phyloP scores from a whole-genome alignment of 2,888 invertebrate species.

The Lithophane socia region DNA sequence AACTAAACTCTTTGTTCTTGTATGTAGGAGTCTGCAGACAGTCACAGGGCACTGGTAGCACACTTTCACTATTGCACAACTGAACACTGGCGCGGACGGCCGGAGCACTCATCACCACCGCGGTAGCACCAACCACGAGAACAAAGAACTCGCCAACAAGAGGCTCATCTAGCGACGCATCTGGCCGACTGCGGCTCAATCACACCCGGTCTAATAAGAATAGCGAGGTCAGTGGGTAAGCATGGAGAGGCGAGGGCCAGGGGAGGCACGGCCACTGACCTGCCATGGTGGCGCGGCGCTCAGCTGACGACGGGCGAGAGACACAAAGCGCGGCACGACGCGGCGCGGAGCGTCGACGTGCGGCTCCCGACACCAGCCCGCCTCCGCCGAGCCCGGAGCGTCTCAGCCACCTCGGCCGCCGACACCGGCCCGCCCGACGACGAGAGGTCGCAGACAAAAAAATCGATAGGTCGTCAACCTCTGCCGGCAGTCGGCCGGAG shows the following conservation, averaged over 20 bases:
- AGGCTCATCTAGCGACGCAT: slow-evolving; percentile 32
- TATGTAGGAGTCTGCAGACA: slow-evolving; percentile 48
- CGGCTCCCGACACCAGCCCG: slow-evolving; percentile 62
- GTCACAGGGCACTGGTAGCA: slow-evolving; percentile 63
- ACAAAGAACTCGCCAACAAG: slow-evolving; percentile 72
- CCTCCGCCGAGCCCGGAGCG: slow-evolving; percentile 67
- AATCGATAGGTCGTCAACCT: slow-evolving; percentile 90
- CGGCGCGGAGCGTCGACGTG: slow-evolving; percentile 61
- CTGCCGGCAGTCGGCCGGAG: slow-evolving; percentile 82
- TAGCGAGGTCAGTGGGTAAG: slow-evolving; percentile 68
- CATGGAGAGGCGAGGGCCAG: slow-evolving; percentile 66
- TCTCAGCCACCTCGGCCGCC: slow-evolving; percentile 78
- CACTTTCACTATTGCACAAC: slow-evolving; percentile 79
- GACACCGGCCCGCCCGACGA: slow-evolving; percentile 83
- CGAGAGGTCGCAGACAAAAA: slow-evolving; percentile 89
- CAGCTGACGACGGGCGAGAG: slow-evolving; percentile 74
- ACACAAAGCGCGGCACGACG: slow-evolving; percentile 67
- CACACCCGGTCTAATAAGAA: slow-evolving; percentile 52
- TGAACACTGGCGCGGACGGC: slow-evolving; percentile 46
- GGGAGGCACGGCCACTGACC: slow-evolving; percentile 79
- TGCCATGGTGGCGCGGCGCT: slow-evolving; percentile 74
- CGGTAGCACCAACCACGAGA: slow-evolving; percentile 59
- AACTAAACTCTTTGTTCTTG: slow-evolving; percentile 70
- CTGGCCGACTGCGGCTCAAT: slow-evolving; percentile 35
- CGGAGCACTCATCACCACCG: slow-evolving; percentile 45